These are phyloP conservation scores for Premnoplex brunnescens DNA, from an alignment of 2,797 vertebrate genomes.

Conservation along the genomic window DNA sequence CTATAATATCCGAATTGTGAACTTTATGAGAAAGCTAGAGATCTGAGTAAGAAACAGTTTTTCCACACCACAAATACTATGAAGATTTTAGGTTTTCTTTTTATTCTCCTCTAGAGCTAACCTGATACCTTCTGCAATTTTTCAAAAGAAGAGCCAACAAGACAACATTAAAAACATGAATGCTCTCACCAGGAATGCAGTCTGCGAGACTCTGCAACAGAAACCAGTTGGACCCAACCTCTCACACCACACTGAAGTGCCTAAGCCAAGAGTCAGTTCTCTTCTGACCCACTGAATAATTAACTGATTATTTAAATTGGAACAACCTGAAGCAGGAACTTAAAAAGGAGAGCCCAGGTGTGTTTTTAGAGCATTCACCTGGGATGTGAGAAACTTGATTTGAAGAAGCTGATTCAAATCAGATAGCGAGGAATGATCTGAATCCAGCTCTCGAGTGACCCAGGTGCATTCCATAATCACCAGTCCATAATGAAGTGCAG, in stretches of 20 bases:
- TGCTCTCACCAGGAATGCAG: neutral
- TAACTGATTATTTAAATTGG: slow-evolving; percentile 12
- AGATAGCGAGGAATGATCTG: slow-evolving; percentile 10
- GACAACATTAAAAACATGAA: neutral
- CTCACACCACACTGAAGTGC: neutral
- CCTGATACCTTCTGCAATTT: neutral
- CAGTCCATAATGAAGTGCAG: slow-evolving; percentile 51
- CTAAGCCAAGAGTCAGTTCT: neutral
- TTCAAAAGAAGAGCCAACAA: neutral
- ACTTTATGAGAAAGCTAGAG: neutral
- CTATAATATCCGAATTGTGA: neutral
- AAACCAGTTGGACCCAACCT: neutral
- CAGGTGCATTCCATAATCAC: slow-evolving; percentile 66
- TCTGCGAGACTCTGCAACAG: neutral
- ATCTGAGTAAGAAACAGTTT: neutral
- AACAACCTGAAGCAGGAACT: slow-evolving; percentile 19
- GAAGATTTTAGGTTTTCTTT: neutral
- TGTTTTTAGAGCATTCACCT: slow-evolving; percentile 19
- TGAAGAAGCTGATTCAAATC: slow-evolving; percentile 55
- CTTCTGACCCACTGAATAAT: slow-evolving; percentile 2
- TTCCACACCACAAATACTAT: neutral
- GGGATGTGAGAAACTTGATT: slow-evolving; percentile 49
- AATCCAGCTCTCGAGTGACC: slow-evolving; percentile 41
- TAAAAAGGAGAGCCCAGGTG: neutral
- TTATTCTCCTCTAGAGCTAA: neutral